Percentiles rank a stretch among this genome's conserved stretches.
These are phyloP conservation scores for Cinclus mexicanus DNA, from an alignment of 2,113 vertebrate species.

Conservation along the genomic window DNA sequence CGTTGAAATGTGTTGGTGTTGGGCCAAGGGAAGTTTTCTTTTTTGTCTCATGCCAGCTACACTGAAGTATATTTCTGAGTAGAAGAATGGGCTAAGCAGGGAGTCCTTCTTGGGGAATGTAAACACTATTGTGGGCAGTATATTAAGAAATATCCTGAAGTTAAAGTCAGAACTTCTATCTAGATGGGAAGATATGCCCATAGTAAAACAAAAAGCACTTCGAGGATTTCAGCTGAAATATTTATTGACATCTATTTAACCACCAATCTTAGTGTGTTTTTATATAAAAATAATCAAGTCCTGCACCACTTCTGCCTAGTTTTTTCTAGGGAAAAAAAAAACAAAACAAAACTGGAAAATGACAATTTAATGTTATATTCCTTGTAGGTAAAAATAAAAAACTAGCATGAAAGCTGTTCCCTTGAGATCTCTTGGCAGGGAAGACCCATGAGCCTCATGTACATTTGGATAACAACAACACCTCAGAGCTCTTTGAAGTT, in stretches of 20 bases:
- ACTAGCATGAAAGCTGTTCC: neutral
- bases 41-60: constrained; percentile 45
- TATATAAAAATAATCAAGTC: neutral
- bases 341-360: neutral
- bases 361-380: neutral
- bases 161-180: constrained; percentile 6
- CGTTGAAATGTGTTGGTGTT: constrained; percentile 46
- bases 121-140: constrained; percentile 44
- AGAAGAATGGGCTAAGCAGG: constrained; percentile 50
- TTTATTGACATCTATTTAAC: constrained; percentile 1
- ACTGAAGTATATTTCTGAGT: neutral
- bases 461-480: neutral
- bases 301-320: neutral
- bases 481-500: constrained; percentile 29
- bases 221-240: neutral
- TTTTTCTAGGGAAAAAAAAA: neutral
- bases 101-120: constrained; percentile 32
- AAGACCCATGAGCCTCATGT: neutral
- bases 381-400: neutral
- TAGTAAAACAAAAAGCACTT: neutral
- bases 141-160: constrained; percentile 41
- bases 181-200: neutral
- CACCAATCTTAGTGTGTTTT: neutral
- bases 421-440: neutral
- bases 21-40: constrained; percentile 42